Percentiles rank a stretch among this genome's conserved stretches.
Conservation (phyloP, 2,888 invertebrate species). For the Hofmannophila pseudospretella region DNA sequence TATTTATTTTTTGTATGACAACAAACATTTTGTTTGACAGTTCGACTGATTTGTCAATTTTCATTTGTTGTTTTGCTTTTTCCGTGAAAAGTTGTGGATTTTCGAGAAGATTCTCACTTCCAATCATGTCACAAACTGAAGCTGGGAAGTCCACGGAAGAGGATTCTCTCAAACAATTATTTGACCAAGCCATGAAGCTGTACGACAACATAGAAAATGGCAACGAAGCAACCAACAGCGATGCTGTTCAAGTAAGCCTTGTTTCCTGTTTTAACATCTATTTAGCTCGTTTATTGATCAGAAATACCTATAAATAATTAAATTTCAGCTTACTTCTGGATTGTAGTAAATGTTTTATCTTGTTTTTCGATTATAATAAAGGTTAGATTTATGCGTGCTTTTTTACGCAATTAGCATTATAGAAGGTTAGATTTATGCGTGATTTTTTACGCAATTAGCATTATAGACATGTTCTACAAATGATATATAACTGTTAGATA, state of each 20-base stretch:
- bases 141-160: slow-evolving; percentile 47
- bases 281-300: neutral
- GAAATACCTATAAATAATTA: neutral
- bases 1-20: too few species aligned
- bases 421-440: too few species aligned
- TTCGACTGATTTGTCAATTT: neutral
- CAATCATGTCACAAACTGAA: slow-evolving; percentile 35
- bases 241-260: slow-evolving; percentile 80
- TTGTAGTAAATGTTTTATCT: neutral
- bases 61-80: neutral
- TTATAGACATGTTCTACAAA: too few species aligned
- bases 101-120: slow-evolving; percentile 6
- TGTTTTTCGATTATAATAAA: neutral
- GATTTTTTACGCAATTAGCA: too few species aligned
- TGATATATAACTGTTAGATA: too few species aligned
- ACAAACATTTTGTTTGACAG: too few species aligned
- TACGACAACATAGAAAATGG: slow-evolving; percentile 82
- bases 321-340: neutral
- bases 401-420: too few species aligned
- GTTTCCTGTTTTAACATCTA: slow-evolving; percentile 3
- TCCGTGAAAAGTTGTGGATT: neutral
- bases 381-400: too few species aligned
- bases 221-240: slow-evolving; percentile 83
- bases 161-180: slow-evolving; percentile 65
- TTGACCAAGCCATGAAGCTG: slow-evolving; percentile 83